phyloP scores from a whole-genome alignment of 2,888 invertebrate genomes.

The Campoplex nolae region DNA sequence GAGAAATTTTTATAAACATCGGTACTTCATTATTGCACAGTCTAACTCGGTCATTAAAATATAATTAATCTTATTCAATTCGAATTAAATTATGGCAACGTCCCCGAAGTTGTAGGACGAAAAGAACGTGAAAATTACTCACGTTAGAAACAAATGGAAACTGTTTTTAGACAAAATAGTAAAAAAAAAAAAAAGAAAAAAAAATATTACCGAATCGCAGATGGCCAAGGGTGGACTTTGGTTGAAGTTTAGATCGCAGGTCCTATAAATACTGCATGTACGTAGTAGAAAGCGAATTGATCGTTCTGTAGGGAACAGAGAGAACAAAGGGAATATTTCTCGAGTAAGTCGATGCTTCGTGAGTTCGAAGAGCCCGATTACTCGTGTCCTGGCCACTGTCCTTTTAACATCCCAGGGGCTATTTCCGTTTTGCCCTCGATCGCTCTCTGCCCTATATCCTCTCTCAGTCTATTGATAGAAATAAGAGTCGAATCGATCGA shows the following conservation, averaged over 20 bases:
- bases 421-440: slow-evolving; percentile 39
- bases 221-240: not conserved
- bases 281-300: slow-evolving; percentile 31
- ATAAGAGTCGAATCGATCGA: not conserved
- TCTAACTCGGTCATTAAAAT: not conserved
- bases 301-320: slow-evolving; percentile 22
- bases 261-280: slow-evolving; percentile 19
- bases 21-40: not conserved
- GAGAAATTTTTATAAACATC: not conserved
- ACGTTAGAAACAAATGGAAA: not conserved
- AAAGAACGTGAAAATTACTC: not conserved
- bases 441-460: slow-evolving; percentile 27
- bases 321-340: slow-evolving; percentile 59
- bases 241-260: not conserved
- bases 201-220: not conserved
- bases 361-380: slow-evolving; percentile 33
- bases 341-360: slow-evolving; percentile 23
- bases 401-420: slow-evolving; percentile 48
- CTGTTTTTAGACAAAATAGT: not conserved
- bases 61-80: not conserved
- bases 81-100: too few relatives aligned
- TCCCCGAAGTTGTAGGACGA: not conserved
- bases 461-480: slow-evolving; percentile 44
- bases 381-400: slow-evolving; percentile 34
- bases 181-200: not conserved